Percentiles rank a stretch among this genome's conserved stretches.
phyloP scores from a whole-genome alignment of 2,888 invertebrate species.

The Scelioninae gen. 1 region DNA sequence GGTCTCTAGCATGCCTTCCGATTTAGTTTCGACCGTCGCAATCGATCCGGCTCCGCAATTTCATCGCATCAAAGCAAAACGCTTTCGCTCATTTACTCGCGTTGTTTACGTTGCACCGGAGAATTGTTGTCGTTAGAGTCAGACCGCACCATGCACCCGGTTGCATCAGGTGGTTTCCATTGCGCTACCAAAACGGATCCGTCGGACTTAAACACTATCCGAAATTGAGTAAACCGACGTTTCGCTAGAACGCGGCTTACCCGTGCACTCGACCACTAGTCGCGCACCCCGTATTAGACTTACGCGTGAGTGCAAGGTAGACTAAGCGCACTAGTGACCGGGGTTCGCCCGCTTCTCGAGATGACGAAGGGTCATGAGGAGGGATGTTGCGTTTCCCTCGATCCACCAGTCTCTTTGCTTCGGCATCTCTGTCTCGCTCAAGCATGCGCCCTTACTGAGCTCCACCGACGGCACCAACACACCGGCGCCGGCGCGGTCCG shows the following conservation, averaged over 20 bases:
- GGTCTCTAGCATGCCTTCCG: not conserved
- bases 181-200: too few species aligned
- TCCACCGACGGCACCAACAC: slow-evolving; percentile 73
- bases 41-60: slow-evolving; percentile 6
- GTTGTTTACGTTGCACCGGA: slow-evolving; percentile 4
- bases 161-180: slow-evolving; percentile 70
- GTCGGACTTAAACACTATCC: too few species aligned
- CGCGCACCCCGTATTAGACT: slow-evolving; percentile 52
- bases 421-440: slow-evolving; percentile 72
- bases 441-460: slow-evolving; percentile 75
- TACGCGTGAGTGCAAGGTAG: slow-evolving; percentile 73
- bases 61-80: not conserved
- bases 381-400: slow-evolving; percentile 68
- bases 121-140: not conserved
- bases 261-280: slow-evolving; percentile 28
- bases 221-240: not conserved
- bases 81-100: too few species aligned
- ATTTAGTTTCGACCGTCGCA: not conserved
- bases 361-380: slow-evolving; percentile 70
- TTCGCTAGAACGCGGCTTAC: slow-evolving; percentile 15
- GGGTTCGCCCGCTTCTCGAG: slow-evolving; percentile 73
- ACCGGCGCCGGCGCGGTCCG: slow-evolving; percentile 71
- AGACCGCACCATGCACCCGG: not conserved
- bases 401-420: slow-evolving; percentile 61
- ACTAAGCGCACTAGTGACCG: slow-evolving; percentile 77